These are phyloP conservation scores for Pseudomugil tenellus DNA, from an alignment of 2,797 vertebrate genomes.

Conservation along the genomic window DNA sequence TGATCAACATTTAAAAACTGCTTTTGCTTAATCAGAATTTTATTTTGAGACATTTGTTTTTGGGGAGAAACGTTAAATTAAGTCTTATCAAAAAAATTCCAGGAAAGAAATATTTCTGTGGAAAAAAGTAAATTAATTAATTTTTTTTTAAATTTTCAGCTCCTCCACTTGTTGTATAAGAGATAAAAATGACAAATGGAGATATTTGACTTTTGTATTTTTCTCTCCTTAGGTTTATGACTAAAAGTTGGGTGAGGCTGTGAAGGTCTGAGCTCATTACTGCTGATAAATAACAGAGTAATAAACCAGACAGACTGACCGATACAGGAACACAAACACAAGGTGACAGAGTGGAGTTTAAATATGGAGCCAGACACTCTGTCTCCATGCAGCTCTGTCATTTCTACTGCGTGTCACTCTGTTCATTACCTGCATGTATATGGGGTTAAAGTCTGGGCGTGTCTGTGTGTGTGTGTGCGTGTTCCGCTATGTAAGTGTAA, in stretches of 20 bases:
- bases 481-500: constrained; percentile 36
- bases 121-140: too few species aligned
- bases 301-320: constrained; percentile 49
- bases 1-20: constrained; percentile 7
- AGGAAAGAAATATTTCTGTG: not conserved
- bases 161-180: too few species aligned
- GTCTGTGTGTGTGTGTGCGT: constrained; percentile 62
- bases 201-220: constrained; percentile 3
- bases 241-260: constrained; percentile 38
- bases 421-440: constrained; percentile 55
- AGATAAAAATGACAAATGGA: constrained; percentile 16
- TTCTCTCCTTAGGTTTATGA: constrained; percentile 3
- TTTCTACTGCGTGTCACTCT: constrained; percentile 55
- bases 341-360: constrained; percentile 52
- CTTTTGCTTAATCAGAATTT: constrained; percentile 16
- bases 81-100: too few species aligned
- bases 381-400: constrained; percentile 66
- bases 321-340: constrained; percentile 59
- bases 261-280: constrained; percentile 47
- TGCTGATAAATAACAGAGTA: constrained; percentile 69
- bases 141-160: too few species aligned
- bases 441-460: constrained; percentile 50
- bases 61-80: not conserved
- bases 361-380: constrained; percentile 69
- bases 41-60: not conserved